Base-by-base conservation (phyloP, 2,797 vertebrate species). In the Alauda arvensis region DNA sequence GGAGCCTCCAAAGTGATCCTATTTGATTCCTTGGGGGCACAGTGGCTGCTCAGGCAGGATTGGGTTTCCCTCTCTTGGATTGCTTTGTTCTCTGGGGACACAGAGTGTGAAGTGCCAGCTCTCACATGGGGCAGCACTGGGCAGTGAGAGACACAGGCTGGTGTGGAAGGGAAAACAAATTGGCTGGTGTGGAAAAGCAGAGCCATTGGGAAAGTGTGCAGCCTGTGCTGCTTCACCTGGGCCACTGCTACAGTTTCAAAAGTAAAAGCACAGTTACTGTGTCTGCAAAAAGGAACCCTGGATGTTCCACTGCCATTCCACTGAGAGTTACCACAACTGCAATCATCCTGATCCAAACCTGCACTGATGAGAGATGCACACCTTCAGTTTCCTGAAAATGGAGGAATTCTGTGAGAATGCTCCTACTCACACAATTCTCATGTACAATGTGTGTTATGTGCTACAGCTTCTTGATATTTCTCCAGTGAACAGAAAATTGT, bases 1-100 rank as follows among this genome's bases (percentile, higher is more conserved):
- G 2, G 1, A 31, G 18, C 25, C 72, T 78, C 1, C 0, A 79
- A 88, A 62, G 12, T 46, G 42, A 25, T 59, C 1, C 0, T 48
- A 19, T 56, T 65, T 60, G 62, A 25, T 8, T 75, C n/a, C 18
- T 19, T 42, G 45, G 29, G 59, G 40, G 26, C 34, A 18, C 68
- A 59, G 0, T 24, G 51, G 59, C 77, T 79, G 63, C 49, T 76
- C 40, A 33, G 48, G 49, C 12, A 48, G 45, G 45, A 16, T 1
- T 57, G 34, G 52, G 24, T 24, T 75, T 69, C 67, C 42, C 43
- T 52, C 26, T 34, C 52, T 12, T n/a, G 46, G 39, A 6, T 40
- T 45, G 49, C 4, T 81, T 70, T 77, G 48, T n/a, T 48, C 15
- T 62, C 28, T 10, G 31, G 53, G 77, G 40, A 21, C 17, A 39